These are phyloP conservation scores for Papilio protenor DNA, from an alignment of 2,888 invertebrate genomes.

Conservation along the genomic window DNA sequence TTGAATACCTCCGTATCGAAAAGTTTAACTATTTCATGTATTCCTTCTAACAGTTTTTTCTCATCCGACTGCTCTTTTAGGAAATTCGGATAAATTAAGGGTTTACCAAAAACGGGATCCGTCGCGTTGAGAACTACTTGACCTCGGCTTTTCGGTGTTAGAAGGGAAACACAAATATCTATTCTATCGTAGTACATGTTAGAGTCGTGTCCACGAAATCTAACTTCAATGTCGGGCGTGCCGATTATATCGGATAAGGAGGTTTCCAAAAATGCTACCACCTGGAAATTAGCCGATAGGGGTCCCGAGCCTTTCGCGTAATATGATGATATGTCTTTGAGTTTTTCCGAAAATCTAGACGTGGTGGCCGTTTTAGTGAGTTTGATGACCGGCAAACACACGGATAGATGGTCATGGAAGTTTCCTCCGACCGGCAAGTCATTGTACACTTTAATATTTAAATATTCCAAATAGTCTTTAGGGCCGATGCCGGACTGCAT, in stretches of 20 bases:
- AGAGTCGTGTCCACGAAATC: constrained; percentile 77
- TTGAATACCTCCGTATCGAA: constrained; percentile 79
- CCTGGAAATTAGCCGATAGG: constrained; percentile 77
- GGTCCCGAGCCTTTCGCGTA: constrained; percentile 75
- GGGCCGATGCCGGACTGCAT: constrained; percentile 80
- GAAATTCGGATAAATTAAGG: constrained; percentile 77
- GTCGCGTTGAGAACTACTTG: constrained; percentile 73
- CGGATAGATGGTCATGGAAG: constrained; percentile 78
- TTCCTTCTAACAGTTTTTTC: constrained; percentile 73
- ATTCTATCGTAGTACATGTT: constrained; percentile 79
- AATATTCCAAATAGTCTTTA: constrained; percentile 76
- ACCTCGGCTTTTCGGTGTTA: constrained; percentile 77
- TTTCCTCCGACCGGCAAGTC: constrained; percentile 77
- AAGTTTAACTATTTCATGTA: constrained; percentile 72
- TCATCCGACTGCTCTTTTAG: constrained; percentile 70
- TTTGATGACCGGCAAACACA: constrained; percentile 76
- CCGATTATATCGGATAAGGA: constrained; percentile 70
- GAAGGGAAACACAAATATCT: constrained; percentile 73
- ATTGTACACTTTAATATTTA: constrained; percentile 64
- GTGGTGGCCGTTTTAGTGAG: constrained; percentile 69
- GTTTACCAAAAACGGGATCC: constrained; percentile 70
- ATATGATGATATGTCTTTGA: constrained; percentile 75
- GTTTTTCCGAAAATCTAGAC: constrained; percentile 69
- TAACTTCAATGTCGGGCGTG: constrained; percentile 76
- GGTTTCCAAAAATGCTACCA: constrained; percentile 73